Evolutionary conservation across 2,888 invertebrate species (phyloP).

Genomic region (Stegophylla sp.): DNA sequence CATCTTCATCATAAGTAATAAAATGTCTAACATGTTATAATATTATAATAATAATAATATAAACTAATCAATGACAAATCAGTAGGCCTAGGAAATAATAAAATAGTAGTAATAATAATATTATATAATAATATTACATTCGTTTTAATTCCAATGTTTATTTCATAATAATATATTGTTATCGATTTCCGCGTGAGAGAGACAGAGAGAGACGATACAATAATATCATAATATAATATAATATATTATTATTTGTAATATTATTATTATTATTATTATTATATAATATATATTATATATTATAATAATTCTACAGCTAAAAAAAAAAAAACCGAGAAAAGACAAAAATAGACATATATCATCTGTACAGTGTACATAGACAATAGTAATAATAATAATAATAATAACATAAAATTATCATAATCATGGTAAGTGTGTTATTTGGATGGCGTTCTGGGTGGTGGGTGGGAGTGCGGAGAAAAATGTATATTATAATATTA

Average conservation of each 20-base stretch:
- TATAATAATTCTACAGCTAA: neutral
- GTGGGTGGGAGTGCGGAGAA: neutral
- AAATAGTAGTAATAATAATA: neutral
- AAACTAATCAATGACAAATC: conserved; percentile 1
- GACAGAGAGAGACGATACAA: too few relatives aligned
- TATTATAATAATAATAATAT: too few relatives aligned
- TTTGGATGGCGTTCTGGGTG: neutral
- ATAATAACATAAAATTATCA: neutral
- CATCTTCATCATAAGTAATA: too few relatives aligned
- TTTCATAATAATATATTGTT: too few relatives aligned
- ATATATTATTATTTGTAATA: neutral
- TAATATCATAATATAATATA: too few relatives aligned
- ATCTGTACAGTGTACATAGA: neutral
- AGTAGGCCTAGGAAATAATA: neutral
- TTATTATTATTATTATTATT: neutral
- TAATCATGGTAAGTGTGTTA: neutral
- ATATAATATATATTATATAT: neutral
- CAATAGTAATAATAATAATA: neutral
- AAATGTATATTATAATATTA: neutral
- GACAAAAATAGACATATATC: neutral
- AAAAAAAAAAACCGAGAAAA: neutral
- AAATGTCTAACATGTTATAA: neutral
- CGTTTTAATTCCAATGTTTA: neutral
- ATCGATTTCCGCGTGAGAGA: neutral
- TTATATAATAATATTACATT: neutral